Base-by-base conservation (phyloP, 2,888 invertebrate genomes). In the Pomacea canaliculata region DNA sequence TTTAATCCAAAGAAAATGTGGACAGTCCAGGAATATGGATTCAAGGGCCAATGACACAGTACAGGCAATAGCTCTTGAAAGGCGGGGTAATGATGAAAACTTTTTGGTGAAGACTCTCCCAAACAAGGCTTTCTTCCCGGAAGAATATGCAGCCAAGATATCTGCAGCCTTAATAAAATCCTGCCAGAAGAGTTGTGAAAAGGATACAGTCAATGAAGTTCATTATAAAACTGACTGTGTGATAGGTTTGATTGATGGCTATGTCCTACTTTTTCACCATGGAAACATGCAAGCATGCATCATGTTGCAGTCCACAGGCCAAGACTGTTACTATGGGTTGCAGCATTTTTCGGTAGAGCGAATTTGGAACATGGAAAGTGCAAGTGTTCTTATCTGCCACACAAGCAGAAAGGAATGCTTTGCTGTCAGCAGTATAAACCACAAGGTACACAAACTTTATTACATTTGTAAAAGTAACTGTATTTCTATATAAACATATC, bases 171-270 rank as follows among this genome's bases (percentile, higher is more conserved):
- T 23, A 10, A 19, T 63, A 12, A 63, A 60, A n/a, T 60, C 63
- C 10, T 63, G 63, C 19, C 4, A 63, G 8, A 12, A 63, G 63
- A n/a, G 23, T 10, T 63, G 27, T 63, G 63, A 63, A 18, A 18
- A 60, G 16, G 60, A 60, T 19, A 60, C 18, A 7, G 27, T 2
- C 63, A n/a, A 63, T 12, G n/a, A 19, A 12, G 8, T 10, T 7
- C 13, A 19, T 2, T 73, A 67, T 23, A 8, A 59, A 12, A 73
- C 51, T n/a, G 8, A 13, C 19, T 73, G 73, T 48, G 16, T 46
- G 8, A 18, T 73, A 19, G 73, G 73, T n/a, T 59, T 73, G 60
- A 73, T 37, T 66, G 73, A 73, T 68, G 73, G 73, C n/a, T 73
- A 68, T 67, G 68, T 73, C 13, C 46, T 73, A 19, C 27, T 19